These are phyloP conservation scores for Polyodon spathula DNA, from an alignment of 2,113 vertebrate species.

Conservation along the genomic window DNA sequence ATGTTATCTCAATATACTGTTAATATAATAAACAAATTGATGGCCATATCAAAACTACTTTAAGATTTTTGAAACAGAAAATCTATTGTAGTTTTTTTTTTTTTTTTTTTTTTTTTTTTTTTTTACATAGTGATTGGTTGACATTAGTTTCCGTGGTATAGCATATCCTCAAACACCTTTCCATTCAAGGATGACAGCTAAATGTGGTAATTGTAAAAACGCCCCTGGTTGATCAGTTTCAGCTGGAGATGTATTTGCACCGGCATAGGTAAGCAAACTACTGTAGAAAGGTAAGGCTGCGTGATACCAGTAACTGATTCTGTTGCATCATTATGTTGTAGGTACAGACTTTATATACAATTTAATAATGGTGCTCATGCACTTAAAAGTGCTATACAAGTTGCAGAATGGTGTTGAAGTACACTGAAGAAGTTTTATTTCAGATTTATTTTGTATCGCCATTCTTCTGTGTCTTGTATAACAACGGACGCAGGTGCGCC, in stretches of 20 bases:
- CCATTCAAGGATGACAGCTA: constrained; percentile 6
- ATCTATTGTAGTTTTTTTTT: too few relatives aligned
- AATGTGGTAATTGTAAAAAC: constrained; percentile 10
- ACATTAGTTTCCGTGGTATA: constrained; percentile 1
- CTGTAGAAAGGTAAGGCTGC: background rate
- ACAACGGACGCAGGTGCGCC: constrained; percentile 37
- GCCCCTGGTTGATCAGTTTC: background rate
- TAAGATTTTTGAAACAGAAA: too few relatives aligned
- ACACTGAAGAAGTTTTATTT: background rate
- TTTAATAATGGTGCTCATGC: background rate
- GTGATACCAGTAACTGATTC: background rate
- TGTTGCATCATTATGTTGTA: background rate
- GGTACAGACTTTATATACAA: background rate
- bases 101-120: too few relatives aligned
- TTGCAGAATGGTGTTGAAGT: background rate
- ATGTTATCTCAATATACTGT: too few relatives aligned
- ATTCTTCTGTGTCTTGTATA: constrained; percentile 15
- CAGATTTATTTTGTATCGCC: constrained; percentile 15
- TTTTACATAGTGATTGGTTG: background rate
- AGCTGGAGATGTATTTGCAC: constrained; percentile 5
- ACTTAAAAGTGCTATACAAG: constrained; percentile 5
- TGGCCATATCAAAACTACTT: too few relatives aligned
- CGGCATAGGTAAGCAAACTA: background rate
- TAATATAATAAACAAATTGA: too few relatives aligned
- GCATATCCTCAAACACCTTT: background rate